Percentiles rank a stretch among this genome's conserved stretches.
Conservation (phyloP, 2,888 invertebrate genomes). For the Ectemnius cavifrons region DNA sequence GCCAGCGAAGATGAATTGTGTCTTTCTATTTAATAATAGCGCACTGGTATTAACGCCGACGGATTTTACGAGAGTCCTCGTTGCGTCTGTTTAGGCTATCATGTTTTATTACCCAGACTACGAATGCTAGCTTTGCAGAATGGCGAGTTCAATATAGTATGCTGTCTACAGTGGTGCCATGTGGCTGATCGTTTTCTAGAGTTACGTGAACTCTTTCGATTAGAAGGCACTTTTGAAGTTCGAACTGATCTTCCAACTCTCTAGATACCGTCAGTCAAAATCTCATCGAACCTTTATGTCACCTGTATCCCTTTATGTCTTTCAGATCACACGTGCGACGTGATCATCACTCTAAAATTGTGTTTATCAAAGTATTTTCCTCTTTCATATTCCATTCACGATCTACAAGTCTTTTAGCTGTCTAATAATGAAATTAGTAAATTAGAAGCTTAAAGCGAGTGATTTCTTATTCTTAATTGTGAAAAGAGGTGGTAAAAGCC, state of each 20-base stretch:
- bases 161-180: too few relatives aligned
- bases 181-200: not conserved
- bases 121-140: not conserved
- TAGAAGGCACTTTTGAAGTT: slow-evolving; percentile 17
- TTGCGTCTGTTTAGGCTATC: slow-evolving; percentile 25
- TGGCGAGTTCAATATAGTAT: not conserved
- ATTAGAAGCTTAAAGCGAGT: too few relatives aligned
- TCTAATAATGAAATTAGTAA: too few relatives aligned
- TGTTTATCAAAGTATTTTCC: too few relatives aligned
- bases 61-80: slow-evolving; percentile 42
- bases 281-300: not conserved
- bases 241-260: not conserved
- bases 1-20: slow-evolving; percentile 29
- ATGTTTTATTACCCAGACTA: slow-evolving; percentile 40
- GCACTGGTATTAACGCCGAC: slow-evolving; percentile 24
- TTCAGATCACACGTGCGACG: too few relatives aligned
- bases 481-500: too few relatives aligned
- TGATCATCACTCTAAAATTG: too few relatives aligned
- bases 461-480: too few relatives aligned
- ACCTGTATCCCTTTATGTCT: too few relatives aligned
- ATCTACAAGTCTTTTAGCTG: too few relatives aligned
- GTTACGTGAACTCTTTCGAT: slow-evolving; percentile 5
- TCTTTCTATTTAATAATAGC: slow-evolving; percentile 45
- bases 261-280: slow-evolving; percentile 12
- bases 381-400: too few relatives aligned